Evolutionary conservation across 2,888 invertebrate genomes (phyloP).

Genomic region (Caenorhabditis zanzibari): DNA sequence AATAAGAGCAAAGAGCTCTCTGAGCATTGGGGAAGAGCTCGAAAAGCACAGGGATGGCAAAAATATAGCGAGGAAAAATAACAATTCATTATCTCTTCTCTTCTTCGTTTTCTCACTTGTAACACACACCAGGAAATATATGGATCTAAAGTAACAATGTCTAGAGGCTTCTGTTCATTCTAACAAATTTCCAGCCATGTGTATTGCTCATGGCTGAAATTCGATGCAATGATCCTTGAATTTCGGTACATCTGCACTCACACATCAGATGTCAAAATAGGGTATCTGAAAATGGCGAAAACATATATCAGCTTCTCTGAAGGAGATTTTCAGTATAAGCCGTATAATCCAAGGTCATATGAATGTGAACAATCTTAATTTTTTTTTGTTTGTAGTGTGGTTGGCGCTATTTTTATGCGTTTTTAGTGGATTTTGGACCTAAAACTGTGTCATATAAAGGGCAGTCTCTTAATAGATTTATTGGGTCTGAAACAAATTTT

Average conservation of each 20-base stretch:
- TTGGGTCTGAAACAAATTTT: no score
- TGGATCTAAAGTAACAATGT: background rate
- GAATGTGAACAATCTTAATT: no score
- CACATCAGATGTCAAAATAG: background rate
- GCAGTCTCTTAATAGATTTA: no score
- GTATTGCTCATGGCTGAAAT: background rate
- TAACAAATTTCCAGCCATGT: background rate
- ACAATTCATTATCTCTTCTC: constrained; percentile 12
- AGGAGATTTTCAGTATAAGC: background rate
- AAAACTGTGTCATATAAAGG: no score
- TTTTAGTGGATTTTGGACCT: no score
- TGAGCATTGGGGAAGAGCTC: background rate
- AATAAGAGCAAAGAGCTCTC: constrained; percentile 7
- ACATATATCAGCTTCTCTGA: no score
- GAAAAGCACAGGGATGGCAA: constrained; percentile 3
- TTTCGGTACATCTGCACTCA: background rate
- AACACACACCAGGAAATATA: constrained; percentile 6
- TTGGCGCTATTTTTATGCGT: no score
- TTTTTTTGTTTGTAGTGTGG: no score
- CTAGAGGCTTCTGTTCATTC: background rate
- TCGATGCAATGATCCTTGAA: background rate
- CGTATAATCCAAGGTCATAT: constrained; percentile 1
- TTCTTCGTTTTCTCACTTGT: no score
- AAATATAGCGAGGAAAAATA: constrained; percentile 20
- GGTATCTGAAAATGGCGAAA: background rate